Conservation (phyloP, 2,888 invertebrate genomes). For the Epinotia demarniana region DNA sequence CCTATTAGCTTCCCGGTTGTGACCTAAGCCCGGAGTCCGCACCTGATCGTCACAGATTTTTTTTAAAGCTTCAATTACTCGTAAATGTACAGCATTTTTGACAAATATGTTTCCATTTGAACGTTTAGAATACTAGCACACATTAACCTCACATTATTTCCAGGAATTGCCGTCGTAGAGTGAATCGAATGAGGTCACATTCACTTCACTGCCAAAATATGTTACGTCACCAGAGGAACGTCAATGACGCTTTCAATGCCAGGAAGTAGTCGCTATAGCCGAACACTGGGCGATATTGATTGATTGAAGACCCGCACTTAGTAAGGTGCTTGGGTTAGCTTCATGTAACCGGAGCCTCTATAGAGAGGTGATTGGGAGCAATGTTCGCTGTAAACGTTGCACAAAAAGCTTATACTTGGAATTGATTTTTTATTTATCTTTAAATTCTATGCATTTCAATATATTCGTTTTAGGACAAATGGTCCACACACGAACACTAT, state of each 20-base stretch:
- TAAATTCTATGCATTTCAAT: not conserved
- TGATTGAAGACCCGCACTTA: conserved; percentile 20
- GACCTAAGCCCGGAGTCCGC: no score
- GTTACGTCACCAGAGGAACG: conserved; percentile 25
- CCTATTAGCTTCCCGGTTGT: no score
- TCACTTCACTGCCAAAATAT: conserved; percentile 22
- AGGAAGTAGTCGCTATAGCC: conserved; percentile 6
- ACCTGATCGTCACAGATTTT: no score
- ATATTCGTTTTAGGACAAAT: no score
- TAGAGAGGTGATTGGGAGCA: no score
- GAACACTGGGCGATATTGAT: conserved; percentile 28
- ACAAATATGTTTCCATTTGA: not conserved
- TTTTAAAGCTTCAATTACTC: not conserved
- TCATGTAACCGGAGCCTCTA: conserved; percentile 17
- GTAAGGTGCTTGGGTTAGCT: conserved; percentile 9
- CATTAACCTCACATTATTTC: conserved; percentile 19
- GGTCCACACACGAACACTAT: no score
- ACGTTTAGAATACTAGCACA: not conserved
- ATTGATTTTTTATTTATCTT: not conserved
- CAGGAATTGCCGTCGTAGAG: conserved; percentile 4
- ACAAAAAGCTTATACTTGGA: not conserved
- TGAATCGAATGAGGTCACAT: conserved; percentile 23
- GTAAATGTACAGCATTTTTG: not conserved
- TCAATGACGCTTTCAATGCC: conserved; percentile 31
- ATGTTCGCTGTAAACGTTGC: not conserved